Conservation (phyloP, 2,797 vertebrate genomes). For the Ambastaia sidthimunki region DNA sequence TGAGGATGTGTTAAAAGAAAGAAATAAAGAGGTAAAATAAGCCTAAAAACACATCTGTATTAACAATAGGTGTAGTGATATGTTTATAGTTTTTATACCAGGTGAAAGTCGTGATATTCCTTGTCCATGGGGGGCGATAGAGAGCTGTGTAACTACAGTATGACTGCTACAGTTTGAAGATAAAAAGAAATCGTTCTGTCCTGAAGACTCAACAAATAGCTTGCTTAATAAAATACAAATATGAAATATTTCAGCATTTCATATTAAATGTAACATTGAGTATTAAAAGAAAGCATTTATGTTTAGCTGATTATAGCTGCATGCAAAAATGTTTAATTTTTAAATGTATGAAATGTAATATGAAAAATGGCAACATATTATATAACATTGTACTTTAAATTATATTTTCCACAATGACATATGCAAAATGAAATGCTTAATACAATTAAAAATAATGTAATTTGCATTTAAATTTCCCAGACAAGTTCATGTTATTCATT, state of each 20-base stretch:
- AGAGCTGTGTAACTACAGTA: constrained; percentile 4
- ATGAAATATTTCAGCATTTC: background rate
- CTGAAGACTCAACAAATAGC: background rate
- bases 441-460: too few relatives aligned
- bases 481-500: too few relatives aligned
- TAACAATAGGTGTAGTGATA: background rate
- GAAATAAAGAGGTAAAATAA: background rate
- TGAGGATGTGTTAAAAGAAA: background rate
- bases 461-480: too few relatives aligned
- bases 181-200: constrained; percentile 1
- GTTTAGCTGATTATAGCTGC: too few relatives aligned
- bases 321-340: too few relatives aligned
- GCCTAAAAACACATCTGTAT: background rate
- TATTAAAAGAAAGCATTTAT: too few relatives aligned
- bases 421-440: too few relatives aligned
- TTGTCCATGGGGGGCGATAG: constrained; percentile 38
- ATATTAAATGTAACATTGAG: background rate
- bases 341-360: too few relatives aligned
- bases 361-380: too few relatives aligned
- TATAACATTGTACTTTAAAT: too few relatives aligned
- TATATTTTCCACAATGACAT: too few relatives aligned
- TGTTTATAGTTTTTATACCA: background rate
- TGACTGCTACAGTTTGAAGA: background rate
- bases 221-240: background rate
- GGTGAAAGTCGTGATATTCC: background rate